These are phyloP conservation scores for Eumacrocentrus americanus DNA, from an alignment of 2,888 invertebrate genomes.

Conservation along the genomic window DNA sequence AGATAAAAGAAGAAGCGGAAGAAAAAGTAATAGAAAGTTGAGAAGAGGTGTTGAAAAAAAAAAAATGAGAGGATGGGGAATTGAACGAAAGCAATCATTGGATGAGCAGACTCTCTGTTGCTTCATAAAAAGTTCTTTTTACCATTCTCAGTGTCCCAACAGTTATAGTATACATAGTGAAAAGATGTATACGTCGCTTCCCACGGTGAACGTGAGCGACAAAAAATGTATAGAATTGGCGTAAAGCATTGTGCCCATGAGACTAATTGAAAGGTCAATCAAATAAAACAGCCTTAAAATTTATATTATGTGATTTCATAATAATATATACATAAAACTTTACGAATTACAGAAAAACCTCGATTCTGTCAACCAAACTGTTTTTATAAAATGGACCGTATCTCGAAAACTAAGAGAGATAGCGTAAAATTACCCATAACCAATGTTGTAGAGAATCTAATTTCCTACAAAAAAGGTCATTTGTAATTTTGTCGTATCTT, in stretches of 20 bases:
- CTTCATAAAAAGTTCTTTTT: constrained; percentile 18
- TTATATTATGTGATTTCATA: neutral
- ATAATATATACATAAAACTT: neutral
- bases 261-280: constrained; percentile 20
- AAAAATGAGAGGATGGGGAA: constrained; percentile 14
- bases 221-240: constrained; percentile 1
- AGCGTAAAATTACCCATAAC: too few species aligned
- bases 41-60: constrained; percentile 10
- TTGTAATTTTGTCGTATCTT: too few species aligned
- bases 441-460: too few species aligned
- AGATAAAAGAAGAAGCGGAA: neutral
- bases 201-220: constrained; percentile 27
- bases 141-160: constrained; percentile 13
- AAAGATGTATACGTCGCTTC: constrained; percentile 18
- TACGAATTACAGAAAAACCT: neutral
- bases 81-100: neutral
- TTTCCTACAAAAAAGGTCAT: too few species aligned
- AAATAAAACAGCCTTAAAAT: constrained; percentile 1
- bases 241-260: constrained; percentile 17
- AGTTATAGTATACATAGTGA: neutral
- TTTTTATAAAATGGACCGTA: too few species aligned
- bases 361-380: too few species aligned
- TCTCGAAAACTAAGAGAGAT: too few species aligned
- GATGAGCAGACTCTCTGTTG: neutral
- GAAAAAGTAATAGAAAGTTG: constrained; percentile 1